A percentile compares a stretch with the other conserved stretches of the same genome.
Conservation (phyloP, 2,888 invertebrate genomes). For the Tenthredo scrophulariae region DNA sequence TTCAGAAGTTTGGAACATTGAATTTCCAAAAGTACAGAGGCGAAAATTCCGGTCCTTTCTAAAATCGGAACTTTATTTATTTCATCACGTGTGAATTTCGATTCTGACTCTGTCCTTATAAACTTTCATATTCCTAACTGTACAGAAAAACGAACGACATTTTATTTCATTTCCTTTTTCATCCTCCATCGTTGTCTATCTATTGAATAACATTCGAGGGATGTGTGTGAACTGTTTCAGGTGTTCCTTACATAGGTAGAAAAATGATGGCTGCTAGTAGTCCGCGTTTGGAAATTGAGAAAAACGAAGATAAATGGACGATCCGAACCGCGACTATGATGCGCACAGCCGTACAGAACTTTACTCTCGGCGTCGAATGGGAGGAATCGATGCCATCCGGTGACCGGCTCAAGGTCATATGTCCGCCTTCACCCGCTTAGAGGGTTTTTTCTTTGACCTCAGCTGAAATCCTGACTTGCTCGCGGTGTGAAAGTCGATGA, state of each 20-base stretch:
- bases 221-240: slow-evolving; percentile 71
- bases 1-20: no score
- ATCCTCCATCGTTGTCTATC: neutral
- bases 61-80: no score
- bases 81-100: no score
- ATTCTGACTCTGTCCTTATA: no score
- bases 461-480: neutral
- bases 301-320: slow-evolving; percentile 81
- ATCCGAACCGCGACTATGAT: slow-evolving; percentile 81
- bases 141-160: no score
- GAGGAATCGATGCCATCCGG: slow-evolving; percentile 84
- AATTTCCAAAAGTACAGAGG: no score
- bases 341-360: slow-evolving; percentile 80
- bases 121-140: no score
- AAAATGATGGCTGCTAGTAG: slow-evolving; percentile 84
- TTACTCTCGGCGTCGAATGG: slow-evolving; percentile 83
- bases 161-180: neutral
- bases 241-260: slow-evolving; percentile 84
- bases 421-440: slow-evolving; percentile 13
- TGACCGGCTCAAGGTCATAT: slow-evolving; percentile 76
- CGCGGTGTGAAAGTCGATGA: neutral
- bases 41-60: no score
- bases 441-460: neutral
- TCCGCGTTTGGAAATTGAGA: slow-evolving; percentile 82
- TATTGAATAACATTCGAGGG: neutral